Percentiles rank a stretch among this genome's conserved stretches.
Evolutionary conservation across 2,888 invertebrate genomes (phyloP).

Genomic region (Ommatoiulus sabulosus): DNA sequence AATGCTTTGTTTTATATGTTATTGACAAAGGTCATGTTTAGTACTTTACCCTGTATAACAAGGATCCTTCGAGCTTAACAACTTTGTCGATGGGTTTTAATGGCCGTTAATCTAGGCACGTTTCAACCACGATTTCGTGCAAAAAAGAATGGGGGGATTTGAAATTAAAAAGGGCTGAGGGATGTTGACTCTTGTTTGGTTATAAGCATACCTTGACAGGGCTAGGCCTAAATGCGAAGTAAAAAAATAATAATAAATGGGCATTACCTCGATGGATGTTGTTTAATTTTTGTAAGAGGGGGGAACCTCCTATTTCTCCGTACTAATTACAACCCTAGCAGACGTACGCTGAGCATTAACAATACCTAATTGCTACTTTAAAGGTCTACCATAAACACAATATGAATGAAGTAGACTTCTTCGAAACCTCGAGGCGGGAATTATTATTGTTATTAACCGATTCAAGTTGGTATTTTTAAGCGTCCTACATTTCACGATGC

Average conservation of each 20-base stretch:
- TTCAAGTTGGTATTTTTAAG: conserved; percentile 12
- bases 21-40: no score
- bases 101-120: neutral
- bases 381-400: neutral
- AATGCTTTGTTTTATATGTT: no score
- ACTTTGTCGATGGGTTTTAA: neutral
- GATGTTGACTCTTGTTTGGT: conserved; percentile 6
- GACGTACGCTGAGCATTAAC: neutral
- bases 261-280: conserved; percentile 5
- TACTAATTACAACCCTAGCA: conserved; percentile 22
- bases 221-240: neutral
- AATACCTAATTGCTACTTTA: conserved; percentile 8
- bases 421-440: neutral
- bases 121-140: conserved; percentile 22
- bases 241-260: neutral
- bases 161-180: conserved; percentile 8
- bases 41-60: neutral
- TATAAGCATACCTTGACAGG: neutral
- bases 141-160: neutral
- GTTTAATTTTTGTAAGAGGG: conserved; percentile 27
- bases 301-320: conserved; percentile 7
- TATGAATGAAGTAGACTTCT: neutral
- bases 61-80: neutral
- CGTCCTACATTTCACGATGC: conserved; percentile 14
- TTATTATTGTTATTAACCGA: conserved; percentile 45